These are phyloP conservation scores for Hydroisotoma schaefferi DNA, from an alignment of 2,888 invertebrate genomes.

Conservation along the genomic window DNA sequence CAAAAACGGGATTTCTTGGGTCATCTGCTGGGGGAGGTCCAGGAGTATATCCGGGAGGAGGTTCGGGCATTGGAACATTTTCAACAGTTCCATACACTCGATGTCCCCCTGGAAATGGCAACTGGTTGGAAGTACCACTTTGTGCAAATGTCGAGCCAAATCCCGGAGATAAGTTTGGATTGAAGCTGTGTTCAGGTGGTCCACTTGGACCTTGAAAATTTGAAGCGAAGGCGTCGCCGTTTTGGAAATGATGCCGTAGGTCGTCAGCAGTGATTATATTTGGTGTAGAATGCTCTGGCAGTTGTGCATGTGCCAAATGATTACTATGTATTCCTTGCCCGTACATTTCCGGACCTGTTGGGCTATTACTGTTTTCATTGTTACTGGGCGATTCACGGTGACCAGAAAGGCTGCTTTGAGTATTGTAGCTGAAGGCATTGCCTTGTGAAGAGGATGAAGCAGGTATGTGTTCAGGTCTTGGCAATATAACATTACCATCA, in stretches of 20 bases:
- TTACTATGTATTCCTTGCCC: background rate
- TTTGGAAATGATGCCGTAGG: no score
- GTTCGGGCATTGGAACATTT: constrained; percentile 15
- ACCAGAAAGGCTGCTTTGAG: no score
- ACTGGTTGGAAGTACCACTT: background rate
- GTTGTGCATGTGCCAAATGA: no score
- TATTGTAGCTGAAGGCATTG: background rate
- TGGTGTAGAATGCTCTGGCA: no score
- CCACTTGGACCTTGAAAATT: no score
- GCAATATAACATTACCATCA: background rate
- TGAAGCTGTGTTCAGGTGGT: no score
- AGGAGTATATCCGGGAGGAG: constrained; percentile 1
- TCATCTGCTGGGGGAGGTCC: constrained; percentile 5
- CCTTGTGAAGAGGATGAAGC: background rate
- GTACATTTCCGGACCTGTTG: background rate
- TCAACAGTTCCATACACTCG: constrained; percentile 24
- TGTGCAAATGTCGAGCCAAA: constrained; percentile 2
- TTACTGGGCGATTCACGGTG: background rate
- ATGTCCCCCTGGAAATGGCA: background rate
- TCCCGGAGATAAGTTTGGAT: no score
- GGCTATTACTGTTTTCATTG: background rate
- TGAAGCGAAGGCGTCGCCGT: no score
- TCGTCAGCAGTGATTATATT: no score
- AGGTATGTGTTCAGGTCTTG: background rate
- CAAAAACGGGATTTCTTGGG: constrained; percentile 1